phyloP scores from a whole-genome alignment of 92 coral and sea anemone genomes.

The Palythoa heliodiscus region DNA sequence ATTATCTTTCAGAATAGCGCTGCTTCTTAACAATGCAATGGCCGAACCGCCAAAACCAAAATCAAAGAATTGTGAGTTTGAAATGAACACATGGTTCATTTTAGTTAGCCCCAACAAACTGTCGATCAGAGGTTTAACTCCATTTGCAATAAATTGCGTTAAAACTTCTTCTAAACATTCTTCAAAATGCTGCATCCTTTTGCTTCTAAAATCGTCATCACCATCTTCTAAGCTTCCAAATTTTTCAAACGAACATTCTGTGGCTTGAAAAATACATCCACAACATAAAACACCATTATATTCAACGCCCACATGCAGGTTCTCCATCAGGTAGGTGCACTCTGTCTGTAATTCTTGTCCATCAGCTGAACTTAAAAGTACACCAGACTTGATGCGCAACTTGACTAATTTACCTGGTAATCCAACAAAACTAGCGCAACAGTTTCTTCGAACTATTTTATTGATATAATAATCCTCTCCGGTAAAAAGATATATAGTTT shows the following conservation, averaged over 20 bases:
- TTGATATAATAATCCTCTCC: constrained; percentile 16
- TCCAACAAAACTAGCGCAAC: constrained; percentile 21
- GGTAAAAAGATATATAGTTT: constrained; percentile 17
- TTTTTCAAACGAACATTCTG: not conserved
- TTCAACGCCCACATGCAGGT: not conserved
- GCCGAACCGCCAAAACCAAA: not conserved
- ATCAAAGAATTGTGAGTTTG: not conserved
- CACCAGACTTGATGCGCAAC: not conserved
- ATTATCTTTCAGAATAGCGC: not conserved
- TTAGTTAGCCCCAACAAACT: not conserved
- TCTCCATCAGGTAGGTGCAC: not conserved
- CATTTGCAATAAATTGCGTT: not conserved
- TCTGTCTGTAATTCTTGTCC: not conserved
- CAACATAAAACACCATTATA: no score
- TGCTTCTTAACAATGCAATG: not conserved
- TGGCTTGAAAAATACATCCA: not conserved
- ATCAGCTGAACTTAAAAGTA: not conserved
- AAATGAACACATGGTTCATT: not conserved
- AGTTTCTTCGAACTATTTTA: not conserved
- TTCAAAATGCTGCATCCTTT: no score
- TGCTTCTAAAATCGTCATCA: not conserved
- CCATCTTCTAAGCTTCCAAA: not conserved
- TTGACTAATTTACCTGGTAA: not conserved
- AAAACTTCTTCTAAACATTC: no score
- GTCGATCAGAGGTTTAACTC: not conserved